Base-by-base conservation (phyloP, 2,888 invertebrate species). In the Tiliacea citrago region DNA sequence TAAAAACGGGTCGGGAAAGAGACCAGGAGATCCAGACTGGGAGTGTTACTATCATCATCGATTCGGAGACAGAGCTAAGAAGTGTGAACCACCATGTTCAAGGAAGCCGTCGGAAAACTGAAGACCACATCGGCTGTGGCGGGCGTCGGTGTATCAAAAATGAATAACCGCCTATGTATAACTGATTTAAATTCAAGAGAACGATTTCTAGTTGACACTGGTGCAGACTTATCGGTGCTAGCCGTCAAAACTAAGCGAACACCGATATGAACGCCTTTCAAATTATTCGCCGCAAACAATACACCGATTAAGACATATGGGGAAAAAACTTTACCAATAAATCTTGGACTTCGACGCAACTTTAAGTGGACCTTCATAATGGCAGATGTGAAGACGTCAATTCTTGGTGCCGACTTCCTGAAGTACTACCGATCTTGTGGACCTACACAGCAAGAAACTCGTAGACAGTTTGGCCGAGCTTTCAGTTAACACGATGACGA, bases 361-460 rank as follows among this genome's bases (percentile, higher is more conserved):
- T 35, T 12, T 21, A 35, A 60, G 21, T 58, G 58, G 58, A 35
- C 58, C 0, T 58, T 29, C 18, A 29, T 58, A 5, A 29, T 29
- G 57, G 58, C 29, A 1, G 58, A 45, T 24, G 68, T 57, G 21
- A 35, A 68, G 45, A 47, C 21, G 45, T 58, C 68, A 29, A 68
- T 57, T 29, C 42, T 68, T 4, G 67, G 55, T 55, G 67, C 67
- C 10, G 45, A 57, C 2, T 68, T 68, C 4, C 12, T 57, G 0
- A 55, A 13, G 21, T n/a, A 58, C 16, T 57, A 68, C 45, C 12
- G 67, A 21, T 21, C 18, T 68, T 24, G 67, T 68, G 12, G 45
- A 68, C 8, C 55, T 68, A 8, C 55, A 68, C 8, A 39, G 45
- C 55, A 57, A 57, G 55, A 57, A 2, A 55, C 67, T 55, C 3